Percentiles rank a stretch among this genome's conserved stretches.
These are phyloP conservation scores for Penaeus vannamei DNA, from an alignment of 1,140 invertebrate genomes.

Conservation along the genomic window DNA sequence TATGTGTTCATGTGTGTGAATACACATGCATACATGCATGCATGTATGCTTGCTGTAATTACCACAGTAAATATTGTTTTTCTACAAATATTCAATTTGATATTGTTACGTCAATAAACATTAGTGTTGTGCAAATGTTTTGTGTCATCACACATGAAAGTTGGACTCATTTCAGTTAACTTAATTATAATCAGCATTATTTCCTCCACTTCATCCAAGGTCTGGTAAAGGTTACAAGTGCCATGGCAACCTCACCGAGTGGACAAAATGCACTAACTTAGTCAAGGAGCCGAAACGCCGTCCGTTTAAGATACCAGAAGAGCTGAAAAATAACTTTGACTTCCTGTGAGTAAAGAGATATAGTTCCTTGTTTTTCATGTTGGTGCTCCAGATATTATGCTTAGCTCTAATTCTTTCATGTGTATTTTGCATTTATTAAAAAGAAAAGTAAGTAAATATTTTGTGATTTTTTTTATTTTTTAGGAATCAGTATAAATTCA, in stretches of 20 bases:
- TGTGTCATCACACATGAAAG: background rate
- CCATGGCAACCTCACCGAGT: conserved; percentile 87
- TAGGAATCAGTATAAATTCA: conserved; percentile 44
- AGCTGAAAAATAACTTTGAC: conserved; percentile 76
- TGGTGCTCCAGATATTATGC: too few relatives aligned
- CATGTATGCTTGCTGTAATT: too few relatives aligned
- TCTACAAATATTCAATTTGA: background rate
- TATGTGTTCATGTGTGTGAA: too few relatives aligned
- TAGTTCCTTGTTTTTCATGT: background rate
- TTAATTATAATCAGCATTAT: background rate
- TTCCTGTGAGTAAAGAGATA: conserved; percentile 76
- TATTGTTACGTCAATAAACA: background rate
- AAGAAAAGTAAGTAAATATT: too few relatives aligned
- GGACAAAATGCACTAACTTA: conserved; percentile 88
- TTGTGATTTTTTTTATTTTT: conserved; percentile 21
- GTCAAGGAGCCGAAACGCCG: conserved; percentile 82
- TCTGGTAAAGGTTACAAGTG: conserved; percentile 83
- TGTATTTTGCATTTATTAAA: too few relatives aligned
- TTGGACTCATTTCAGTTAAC: background rate
- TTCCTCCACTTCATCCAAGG: conserved; percentile 14
- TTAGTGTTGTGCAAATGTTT: too few relatives aligned
- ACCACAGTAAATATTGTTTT: too few relatives aligned
- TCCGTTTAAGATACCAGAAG: conserved; percentile 82
- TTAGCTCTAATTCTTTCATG: too few relatives aligned
- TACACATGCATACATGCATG: background rate